Evolutionary conservation across 2,797 vertebrate species (phyloP), one percentile per base, ranked within the genome.

Genomic region (Chloroceryle inda): DNA sequence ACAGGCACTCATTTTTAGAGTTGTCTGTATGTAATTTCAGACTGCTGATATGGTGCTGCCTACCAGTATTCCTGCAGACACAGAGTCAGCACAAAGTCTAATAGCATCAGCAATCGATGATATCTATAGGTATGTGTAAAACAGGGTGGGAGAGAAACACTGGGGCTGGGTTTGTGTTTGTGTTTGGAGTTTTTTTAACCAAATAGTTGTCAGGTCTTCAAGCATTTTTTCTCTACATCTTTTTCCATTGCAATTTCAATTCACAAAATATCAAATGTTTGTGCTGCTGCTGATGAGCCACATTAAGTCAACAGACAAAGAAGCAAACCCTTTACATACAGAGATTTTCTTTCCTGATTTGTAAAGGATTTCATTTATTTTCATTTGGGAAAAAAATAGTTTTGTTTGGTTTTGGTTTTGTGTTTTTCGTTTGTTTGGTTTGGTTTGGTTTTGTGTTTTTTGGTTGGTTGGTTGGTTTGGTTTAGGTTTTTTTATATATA

Each of bases 81-180:
- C 97, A 52, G 69, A 97, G 97, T 98, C 98, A 98, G 98, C 98
- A 98, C 92, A 98, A 98, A 95, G 97, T 82, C 82, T 95, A 96
- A 98, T 72, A 97, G 95, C 79, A 94, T 93, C 35, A 94, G 88
- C 83, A 88, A 94, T 93, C 85, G 96, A 97, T 98, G 84, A 81
- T 85, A 97, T 88, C 85, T 49, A 75, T 95, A 72, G n/a, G 22
- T 97, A 95, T 86, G 33, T 63, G 49, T 82, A 77, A 86, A 94
- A 91, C n/a, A 79, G 83, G 69, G 76, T 80, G 26, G 45, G 38
- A 93, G 35, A 78, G 6, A 92, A 91, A 75, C 1, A 47, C 1
- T 2, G 1, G 38, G 3, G 6, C 31, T 38, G 16, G 18, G 11
- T 10, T 49, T 85, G 47, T 50, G 8, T 20, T 64, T 58, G 40